phyloP scores from a whole-genome alignment of 2,113 vertebrate genomes.

The Pangasianodon gigas region DNA sequence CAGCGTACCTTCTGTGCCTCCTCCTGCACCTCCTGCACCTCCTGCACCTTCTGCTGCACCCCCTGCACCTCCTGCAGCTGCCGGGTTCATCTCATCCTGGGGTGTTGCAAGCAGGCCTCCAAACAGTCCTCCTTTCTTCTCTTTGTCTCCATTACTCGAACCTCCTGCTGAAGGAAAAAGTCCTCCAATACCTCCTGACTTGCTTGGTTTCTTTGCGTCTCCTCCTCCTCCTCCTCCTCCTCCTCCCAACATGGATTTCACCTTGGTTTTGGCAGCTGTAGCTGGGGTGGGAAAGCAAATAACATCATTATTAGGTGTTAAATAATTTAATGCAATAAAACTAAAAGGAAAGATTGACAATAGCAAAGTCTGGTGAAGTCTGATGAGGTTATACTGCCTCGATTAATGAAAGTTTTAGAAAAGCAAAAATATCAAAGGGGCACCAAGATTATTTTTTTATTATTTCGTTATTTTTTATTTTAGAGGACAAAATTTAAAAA shows the following conservation, averaged over 20 bases:
- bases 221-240: neutral
- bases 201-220: constrained; percentile 36
- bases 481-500: neutral
- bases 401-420: neutral
- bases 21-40: neutral
- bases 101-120: constrained; percentile 49
- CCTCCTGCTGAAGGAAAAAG: constrained; percentile 46
- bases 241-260: constrained; percentile 50
- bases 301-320: neutral
- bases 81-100: neutral
- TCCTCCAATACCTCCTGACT: constrained; percentile 40
- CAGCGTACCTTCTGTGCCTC: neutral
- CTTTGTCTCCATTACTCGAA: constrained; percentile 40
- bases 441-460: neutral
- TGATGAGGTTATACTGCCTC: neutral
- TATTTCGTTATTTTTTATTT: neutral
- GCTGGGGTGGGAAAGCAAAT: constrained; percentile 49
- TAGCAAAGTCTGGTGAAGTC: neutral
- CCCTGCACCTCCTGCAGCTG: neutral
- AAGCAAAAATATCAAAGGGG: neutral
- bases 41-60: neutral
- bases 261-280: constrained; percentile 45
- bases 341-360: neutral
- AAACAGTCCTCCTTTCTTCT: constrained; percentile 53
- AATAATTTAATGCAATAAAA: neutral